Conservation (phyloP, 2,113 vertebrate genomes). For the Pelodiscus sinensis region DNA sequence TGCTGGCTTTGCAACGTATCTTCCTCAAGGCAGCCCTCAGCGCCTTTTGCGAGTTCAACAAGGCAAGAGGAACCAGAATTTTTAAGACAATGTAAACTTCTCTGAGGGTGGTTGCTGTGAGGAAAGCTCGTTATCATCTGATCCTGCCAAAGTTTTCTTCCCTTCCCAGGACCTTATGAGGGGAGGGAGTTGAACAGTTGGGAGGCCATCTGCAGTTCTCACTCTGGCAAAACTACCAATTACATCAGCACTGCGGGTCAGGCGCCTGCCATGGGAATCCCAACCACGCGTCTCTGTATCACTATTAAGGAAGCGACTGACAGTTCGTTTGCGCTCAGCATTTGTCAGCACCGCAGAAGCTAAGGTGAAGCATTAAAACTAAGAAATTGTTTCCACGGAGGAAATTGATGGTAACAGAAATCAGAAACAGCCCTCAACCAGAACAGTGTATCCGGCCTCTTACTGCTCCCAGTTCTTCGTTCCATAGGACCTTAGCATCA, state of each 20-base stretch:
- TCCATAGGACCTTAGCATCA: rapidly evolving
- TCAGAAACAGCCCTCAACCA: not conserved
- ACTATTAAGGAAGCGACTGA: rapidly evolving
- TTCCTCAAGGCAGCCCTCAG: not conserved
- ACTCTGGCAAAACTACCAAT: not conserved
- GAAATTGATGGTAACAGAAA: not conserved
- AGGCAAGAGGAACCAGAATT: not conserved
- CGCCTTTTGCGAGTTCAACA: not conserved
- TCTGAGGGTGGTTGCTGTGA: too few species aligned
- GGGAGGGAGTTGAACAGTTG: rapidly evolving
- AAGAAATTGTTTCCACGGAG: rapidly evolving
- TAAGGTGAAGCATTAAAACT: not conserved
- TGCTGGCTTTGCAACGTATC: not conserved
- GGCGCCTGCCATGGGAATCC: rapidly evolving
- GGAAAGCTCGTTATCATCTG: not conserved
- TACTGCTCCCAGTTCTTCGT: not conserved
- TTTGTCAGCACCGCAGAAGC: not conserved
- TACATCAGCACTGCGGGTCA: rapidly evolving
- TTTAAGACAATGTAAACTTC: not conserved
- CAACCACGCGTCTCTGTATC: not conserved
- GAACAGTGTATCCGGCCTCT: not conserved
- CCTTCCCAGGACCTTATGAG: not conserved
- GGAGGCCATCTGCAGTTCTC: rapidly evolving
- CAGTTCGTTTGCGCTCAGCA: rapidly evolving
- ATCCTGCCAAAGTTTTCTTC: not conserved